Evolutionary conservation across 2,113 vertebrate genomes (phyloP).

Genomic region (Corythoichthys intestinalis): DNA sequence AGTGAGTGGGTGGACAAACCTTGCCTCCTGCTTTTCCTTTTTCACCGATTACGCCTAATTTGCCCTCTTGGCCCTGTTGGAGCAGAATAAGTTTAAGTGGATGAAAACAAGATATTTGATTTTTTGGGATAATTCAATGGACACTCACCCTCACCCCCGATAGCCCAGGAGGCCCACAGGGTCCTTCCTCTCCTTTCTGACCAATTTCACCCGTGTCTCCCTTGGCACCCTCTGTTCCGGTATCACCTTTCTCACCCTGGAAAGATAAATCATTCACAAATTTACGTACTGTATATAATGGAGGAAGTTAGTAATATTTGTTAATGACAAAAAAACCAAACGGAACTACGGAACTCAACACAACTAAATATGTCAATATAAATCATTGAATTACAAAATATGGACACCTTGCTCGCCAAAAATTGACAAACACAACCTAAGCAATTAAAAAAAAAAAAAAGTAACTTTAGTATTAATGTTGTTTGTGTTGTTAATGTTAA

Average conservation of each 20-base stretch:
- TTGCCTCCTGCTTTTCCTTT: constrained; percentile 85
- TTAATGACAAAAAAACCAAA: neutral
- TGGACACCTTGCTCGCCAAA: no score
- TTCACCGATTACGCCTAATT: constrained; percentile 85
- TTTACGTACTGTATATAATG: neutral
- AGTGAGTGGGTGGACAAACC: constrained; percentile 66
- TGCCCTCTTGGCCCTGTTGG: constrained; percentile 88
- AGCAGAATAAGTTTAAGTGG: constrained; percentile 29
- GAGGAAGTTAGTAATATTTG: neutral
- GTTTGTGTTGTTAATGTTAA: no score
- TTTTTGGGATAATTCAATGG: constrained; percentile 8
- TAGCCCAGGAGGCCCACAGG: constrained; percentile 78
- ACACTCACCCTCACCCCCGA: constrained; percentile 84
- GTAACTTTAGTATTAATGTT: no score
- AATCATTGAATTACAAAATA: no score
- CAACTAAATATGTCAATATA: neutral
- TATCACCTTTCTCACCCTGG: constrained; percentile 90
- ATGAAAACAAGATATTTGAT: constrained; percentile 25
- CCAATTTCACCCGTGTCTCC: constrained; percentile 86
- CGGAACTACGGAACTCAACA: neutral
- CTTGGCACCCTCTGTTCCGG: constrained; percentile 80
- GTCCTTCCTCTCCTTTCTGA: constrained; percentile 84
- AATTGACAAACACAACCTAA: no score
- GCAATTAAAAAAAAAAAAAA: no score
- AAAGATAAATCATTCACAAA: neutral